Base-by-base conservation (phyloP, 1,140 invertebrate species). In the Globodera rostochiensis region DNA sequence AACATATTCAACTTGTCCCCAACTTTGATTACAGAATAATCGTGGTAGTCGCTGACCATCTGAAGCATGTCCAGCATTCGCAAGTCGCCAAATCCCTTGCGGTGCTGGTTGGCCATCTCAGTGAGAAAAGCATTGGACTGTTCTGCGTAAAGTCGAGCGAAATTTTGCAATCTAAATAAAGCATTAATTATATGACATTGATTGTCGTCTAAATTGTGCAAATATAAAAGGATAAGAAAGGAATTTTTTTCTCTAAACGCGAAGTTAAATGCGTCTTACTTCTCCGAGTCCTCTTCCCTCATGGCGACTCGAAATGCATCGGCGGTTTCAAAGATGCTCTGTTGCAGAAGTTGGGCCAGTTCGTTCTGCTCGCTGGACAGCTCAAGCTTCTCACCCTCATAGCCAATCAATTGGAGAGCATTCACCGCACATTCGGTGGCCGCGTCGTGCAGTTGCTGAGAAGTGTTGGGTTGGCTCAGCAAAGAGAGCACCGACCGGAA, bases 91-190 rank as follows among this genome's bases (percentile, higher is more conserved):
- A 92, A 87, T 79, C 90, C 91, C 83, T 91, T 85, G 82, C 89
- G 90, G 60, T 92, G 90, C 77, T 90, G 88, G 50, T 88, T 86
- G 9, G 97, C 92, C 84, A 98, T 95, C 87, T 94, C 93, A 77
- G 94, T 93, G 83, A 98, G 91, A 90, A 97, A 94, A 15, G 95
- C 93, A 91, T 98, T 96, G 46, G 94, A 95, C 74, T 98, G 90
- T 90, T 97, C 96, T 19, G 96, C 97, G 90, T 98, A 98, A 84
- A 98, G 94, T 84, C 96, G 93, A 88, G 94, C 95, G 90, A 95
- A 98, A 90, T 96, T 97, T 75, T 95, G 92, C 25, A 94, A 95
- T 84, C 93, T 94, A 86, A 83, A 91, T 90, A 85, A 87, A 79
- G 36, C 66, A 70, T 49, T 77, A 77, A 86, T 21, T 49, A 73